Evolutionary conservation across 2,113 vertebrate genomes (phyloP), one percentile per base, ranked within the genome.

Genomic region (Cynocephalus volans): DNA sequence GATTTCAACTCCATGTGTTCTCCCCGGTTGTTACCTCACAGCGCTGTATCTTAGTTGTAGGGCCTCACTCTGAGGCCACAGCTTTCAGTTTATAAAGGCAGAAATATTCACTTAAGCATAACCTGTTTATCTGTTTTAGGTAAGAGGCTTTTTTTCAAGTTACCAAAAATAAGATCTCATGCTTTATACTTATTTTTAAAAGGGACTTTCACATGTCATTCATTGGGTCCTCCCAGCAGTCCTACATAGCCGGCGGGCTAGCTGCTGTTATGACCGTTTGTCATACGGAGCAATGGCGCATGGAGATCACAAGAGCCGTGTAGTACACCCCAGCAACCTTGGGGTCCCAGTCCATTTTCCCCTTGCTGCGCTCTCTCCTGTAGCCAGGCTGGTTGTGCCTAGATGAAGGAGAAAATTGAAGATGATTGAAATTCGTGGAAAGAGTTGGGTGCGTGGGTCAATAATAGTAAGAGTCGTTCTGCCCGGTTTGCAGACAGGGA

Each of bases 181-280:
- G 65, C 54, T 72, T 91, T 88, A 9, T 95, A 26, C 7, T 81
- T 94, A 50, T 75, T 91, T 73, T 88, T 87, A 52, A 79, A 88
- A 62, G 88, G 9, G 19, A 64, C 54, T 72, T 41, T 65, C 80
- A 73, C 6, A 33, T 56, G 62, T 69, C 1, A 0, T 86, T 76
- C 60, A 13, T 64, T 18, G 11, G 2, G 21, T 41, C 19, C 54
- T 72, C 17, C 62, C 72, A 19, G 10, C 41, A 23, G 9, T 56
- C 26, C 15, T 14, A 6, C 56, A 23, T 13, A 28, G 64, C 58
- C 58, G 45, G 64, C 12, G 26, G 77, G 2, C 15, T 54, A 8
- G 23, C 8, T n/a, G 45, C 28, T 23, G 12, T 48, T 17, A 23
- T 1, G 13, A 52, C 52, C 81, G 2, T 67, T 60, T 54, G 76